Evolutionary conservation across 2,888 invertebrate species (phyloP).

Genomic region (Tenthredo livida): DNA sequence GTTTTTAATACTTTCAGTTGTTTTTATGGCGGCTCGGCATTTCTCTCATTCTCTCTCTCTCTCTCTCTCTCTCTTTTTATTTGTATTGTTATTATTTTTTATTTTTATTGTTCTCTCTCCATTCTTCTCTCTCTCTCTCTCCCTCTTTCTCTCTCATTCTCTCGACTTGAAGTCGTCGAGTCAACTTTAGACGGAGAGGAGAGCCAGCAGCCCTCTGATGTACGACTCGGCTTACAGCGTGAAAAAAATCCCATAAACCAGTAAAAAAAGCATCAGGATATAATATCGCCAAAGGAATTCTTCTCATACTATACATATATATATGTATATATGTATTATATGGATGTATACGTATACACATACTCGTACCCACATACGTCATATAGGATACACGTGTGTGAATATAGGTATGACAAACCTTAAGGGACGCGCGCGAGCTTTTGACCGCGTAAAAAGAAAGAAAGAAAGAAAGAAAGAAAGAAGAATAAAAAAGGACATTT

Average conservation of each 20-base stretch:
- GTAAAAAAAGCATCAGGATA: constrained; percentile 75
- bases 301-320: neutral
- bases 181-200: constrained; percentile 56
- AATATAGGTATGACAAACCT: constrained; percentile 31
- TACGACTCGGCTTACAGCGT: constrained; percentile 74
- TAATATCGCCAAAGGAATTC: constrained; percentile 75
- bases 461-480: neutral
- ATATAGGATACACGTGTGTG: neutral
- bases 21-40: constrained; percentile 75
- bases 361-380: neutral
- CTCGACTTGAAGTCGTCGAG: neutral
- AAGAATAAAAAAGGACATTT: neutral
- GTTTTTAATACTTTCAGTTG: constrained; percentile 78
- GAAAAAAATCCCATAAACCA: constrained; percentile 78
- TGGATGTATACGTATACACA: neutral
- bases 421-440: constrained; percentile 40
- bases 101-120: constrained; percentile 51
- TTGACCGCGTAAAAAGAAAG: neutral
- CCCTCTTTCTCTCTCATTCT: neutral
- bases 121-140: constrained; percentile 24
- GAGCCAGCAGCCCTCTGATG: constrained; percentile 73
- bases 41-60: constrained; percentile 65
- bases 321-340: neutral
- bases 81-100: constrained; percentile 38
- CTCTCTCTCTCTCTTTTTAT: constrained; percentile 49